phyloP scores from a whole-genome alignment of 2,113 vertebrate genomes.

The Polypterus senegalus region DNA sequence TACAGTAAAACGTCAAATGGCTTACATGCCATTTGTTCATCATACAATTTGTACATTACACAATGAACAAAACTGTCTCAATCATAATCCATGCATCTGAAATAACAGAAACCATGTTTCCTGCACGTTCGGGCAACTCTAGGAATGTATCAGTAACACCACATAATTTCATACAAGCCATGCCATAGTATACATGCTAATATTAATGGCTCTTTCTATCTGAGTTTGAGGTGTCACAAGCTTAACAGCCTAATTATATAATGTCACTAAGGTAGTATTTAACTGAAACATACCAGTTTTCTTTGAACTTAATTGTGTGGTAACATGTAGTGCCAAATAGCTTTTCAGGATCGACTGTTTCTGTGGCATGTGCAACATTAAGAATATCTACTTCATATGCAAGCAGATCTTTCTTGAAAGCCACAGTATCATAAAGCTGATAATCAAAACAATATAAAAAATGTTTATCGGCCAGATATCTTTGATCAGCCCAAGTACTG shows the following conservation, averaged over 20 bases:
- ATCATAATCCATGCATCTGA: not conserved
- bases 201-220: not conserved
- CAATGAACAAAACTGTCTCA: slow-evolving; percentile 1
- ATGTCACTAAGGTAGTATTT: not conserved
- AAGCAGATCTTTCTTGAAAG: too few relatives aligned
- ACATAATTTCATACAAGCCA: slow-evolving; percentile 1
- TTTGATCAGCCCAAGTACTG: too few relatives aligned
- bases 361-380: too few relatives aligned
- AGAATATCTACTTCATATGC: too few relatives aligned
- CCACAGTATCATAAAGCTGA: too few relatives aligned
- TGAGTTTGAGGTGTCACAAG: slow-evolving; percentile 1
- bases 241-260: slow-evolving; percentile 4
- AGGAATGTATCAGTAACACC: not conserved
- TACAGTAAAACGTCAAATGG: not conserved
- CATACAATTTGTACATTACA: slow-evolving; percentile 7
- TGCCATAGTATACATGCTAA: slow-evolving; percentile 3
- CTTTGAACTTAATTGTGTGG: slow-evolving; percentile 1
- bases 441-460: too few relatives aligned
- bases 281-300: slow-evolving; percentile 3
- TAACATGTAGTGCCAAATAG: slow-evolving; percentile 4
- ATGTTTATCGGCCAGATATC: too few relatives aligned
- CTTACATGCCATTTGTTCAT: slow-evolving; percentile 1
- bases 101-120: not conserved
- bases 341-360: not conserved
- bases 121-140: not conserved